Evolutionary conservation across 2,797 vertebrate genomes (phyloP).

Genomic region (Eulemur rubriventer): DNA sequence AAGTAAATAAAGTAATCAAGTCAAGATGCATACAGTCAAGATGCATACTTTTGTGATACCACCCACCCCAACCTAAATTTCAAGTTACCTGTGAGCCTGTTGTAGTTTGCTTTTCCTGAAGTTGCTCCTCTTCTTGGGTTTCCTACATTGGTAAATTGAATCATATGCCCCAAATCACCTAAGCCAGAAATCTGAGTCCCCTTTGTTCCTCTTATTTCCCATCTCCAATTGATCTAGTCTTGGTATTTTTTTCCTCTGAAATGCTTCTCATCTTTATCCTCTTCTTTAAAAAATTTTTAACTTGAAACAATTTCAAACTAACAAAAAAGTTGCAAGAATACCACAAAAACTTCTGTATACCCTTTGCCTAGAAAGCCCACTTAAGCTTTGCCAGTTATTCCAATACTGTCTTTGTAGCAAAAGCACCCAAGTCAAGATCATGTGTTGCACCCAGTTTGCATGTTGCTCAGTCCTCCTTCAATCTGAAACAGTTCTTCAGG

Average conservation of each 20-base stretch:
- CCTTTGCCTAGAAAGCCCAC: not conserved
- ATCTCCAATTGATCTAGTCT: not conserved
- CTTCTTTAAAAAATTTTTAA: not conserved
- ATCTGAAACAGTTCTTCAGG: not conserved
- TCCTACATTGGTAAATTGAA: not conserved
- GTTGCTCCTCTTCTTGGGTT: not conserved
- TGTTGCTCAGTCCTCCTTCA: not conserved
- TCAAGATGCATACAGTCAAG: not conserved
- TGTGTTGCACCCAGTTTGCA: not conserved
- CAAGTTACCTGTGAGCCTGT: not conserved
- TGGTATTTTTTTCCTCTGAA: not conserved
- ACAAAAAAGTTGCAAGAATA: not conserved
- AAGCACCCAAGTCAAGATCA: slow-evolving; percentile 15
- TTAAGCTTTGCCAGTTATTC: not conserved
- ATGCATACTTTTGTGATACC: not conserved
- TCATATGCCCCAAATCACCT: not conserved
- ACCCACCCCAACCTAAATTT: not conserved
- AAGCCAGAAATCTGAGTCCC: not conserved
- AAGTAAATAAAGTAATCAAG: not conserved
- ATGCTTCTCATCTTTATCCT: not conserved
- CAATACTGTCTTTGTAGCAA: not conserved
- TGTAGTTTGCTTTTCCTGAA: not conserved
- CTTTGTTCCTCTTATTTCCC: not conserved
- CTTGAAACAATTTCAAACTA: slow-evolving; percentile 12
- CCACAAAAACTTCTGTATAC: not conserved